Base-by-base conservation (phyloP, 1,140 invertebrate genomes). In the Calephelis virginiensis region DNA sequence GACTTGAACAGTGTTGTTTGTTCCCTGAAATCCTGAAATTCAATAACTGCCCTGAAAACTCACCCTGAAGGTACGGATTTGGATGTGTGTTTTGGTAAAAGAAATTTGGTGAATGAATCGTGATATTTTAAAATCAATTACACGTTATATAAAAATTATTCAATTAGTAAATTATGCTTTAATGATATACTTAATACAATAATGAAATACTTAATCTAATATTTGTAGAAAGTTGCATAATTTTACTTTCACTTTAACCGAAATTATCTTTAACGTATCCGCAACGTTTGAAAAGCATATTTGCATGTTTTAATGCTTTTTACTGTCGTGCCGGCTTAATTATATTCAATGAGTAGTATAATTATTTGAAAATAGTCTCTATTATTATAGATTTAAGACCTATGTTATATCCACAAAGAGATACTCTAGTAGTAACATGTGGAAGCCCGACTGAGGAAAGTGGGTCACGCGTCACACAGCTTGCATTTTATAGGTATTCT, bases 201-300 rank as follows among this genome's bases (percentile, higher is more conserved):
- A 38, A 13, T 49, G 28, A 13, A 46, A 59, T 9, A 63, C 64
- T 47, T 48, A 56, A 64, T 64, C 48, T 56, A 40, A 56, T 64
- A 46, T 64, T 69, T 66, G 74, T 86, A 89, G 88, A 89, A 87
- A 88, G 86, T 90, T 90, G 85, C 86, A 81, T 90, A 90, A 90
- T 86, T 80, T 83, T 69, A 87, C 88, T 90, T 90, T 90, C 88
- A 88, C 88, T 87, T 77, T 68, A 75, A 73, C 68, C 74, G 71
- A 83, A 86, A 78, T 80, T 82, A 84, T 83, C 75, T 82, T 75
- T 72, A 67, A 72, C 74, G 78, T 80, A 84, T 86, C 76, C 74
- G 77, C 72, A 73, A 78, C 77, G 75, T 82, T 87, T 77, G 75
- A 82, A 82, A 82, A 77, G 63, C 71, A 68, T 71, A 85, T 87